A percentile compares a stretch with the other conserved stretches of the same genome.
Conservation (phyloP, 2,797 vertebrate genomes). For the Anguilla pacifica region DNA sequence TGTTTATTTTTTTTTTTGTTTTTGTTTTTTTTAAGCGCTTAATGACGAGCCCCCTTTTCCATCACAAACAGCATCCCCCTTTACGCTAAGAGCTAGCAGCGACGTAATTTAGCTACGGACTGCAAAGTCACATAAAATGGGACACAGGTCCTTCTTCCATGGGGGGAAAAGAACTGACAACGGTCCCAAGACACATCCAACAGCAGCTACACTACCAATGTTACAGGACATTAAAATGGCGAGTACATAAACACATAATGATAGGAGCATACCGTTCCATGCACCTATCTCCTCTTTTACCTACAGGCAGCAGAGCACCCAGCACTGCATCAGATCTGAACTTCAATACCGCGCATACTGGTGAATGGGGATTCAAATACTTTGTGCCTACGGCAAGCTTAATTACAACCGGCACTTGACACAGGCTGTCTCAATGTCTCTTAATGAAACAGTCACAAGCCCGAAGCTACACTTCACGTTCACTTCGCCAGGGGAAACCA, state of each 20-base stretch:
- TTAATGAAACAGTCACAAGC: background rate
- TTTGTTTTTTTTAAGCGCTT: background rate
- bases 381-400: background rate
- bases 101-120: too few relatives aligned
- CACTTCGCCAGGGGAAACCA: background rate
- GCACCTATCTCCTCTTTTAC: background rate
- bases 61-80: too few relatives aligned
- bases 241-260: background rate
- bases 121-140: background rate
- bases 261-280: background rate
- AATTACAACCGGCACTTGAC: background rate
- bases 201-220: background rate
- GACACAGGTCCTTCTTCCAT: too few relatives aligned
- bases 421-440: background rate
- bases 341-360: too few relatives aligned
- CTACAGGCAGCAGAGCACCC: background rate
- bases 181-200: background rate
- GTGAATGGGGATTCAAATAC: too few relatives aligned
- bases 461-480: too few relatives aligned
- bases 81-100: too few relatives aligned
- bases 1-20: background rate
- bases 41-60: background rate
- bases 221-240: background rate
- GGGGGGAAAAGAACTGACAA: background rate
- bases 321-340: background rate